A percentile compares a stretch with the other conserved stretches of the same genome.
Conservation (phyloP, 2,797 vertebrate species). For the Pygocentrus nattereri region DNA sequence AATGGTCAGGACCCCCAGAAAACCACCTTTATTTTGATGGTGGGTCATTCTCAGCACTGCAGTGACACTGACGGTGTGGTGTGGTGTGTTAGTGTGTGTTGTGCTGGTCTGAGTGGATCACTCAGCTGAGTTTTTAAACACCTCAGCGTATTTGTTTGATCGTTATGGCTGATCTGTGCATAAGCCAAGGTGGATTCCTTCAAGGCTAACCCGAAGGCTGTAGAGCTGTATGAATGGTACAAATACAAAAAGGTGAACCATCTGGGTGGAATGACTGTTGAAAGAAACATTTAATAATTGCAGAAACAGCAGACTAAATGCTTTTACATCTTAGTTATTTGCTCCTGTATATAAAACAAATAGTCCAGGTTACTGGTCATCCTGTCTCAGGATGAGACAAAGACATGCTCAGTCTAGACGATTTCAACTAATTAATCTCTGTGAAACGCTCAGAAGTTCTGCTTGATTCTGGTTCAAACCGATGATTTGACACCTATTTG, state of each 20-base stretch:
- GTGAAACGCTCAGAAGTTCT: not conserved
- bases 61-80: no score
- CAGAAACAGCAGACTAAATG: not conserved
- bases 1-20: no score
- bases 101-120: no score
- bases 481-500: not conserved
- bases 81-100: no score
- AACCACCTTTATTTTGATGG: no score
- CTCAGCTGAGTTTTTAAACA: no score
- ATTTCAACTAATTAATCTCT: not conserved
- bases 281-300: not conserved
- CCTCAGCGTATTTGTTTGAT: no score
- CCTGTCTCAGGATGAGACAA: not conserved
- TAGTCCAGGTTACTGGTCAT: not conserved
- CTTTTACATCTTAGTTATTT: no score
- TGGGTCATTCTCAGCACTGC: no score
- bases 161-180: no score
- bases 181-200: no score
- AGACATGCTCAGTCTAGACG: not conserved
- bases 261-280: not conserved
- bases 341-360: not conserved
- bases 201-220: not conserved
- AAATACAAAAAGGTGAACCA: not conserved
- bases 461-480: not conserved
- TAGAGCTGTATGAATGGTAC: not conserved